Base-by-base conservation (phyloP, 2,113 vertebrate genomes). In the Chloropsis cyanopogon region DNA sequence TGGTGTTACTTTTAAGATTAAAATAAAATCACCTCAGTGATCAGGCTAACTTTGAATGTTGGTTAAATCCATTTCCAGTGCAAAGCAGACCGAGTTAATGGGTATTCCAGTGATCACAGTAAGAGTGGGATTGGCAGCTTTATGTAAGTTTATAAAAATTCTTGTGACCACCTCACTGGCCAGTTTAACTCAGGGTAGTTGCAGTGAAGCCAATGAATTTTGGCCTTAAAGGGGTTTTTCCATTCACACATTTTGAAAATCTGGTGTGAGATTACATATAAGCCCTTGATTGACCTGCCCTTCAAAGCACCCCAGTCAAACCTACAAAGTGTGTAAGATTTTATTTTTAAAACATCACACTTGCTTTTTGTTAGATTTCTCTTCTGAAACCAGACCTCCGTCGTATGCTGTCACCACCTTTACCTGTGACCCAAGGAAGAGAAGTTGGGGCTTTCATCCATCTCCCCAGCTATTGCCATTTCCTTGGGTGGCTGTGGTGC, bases 1-100 rank as follows among this genome's bases (percentile, higher is more conserved):
- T 96, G 75, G 35, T 95, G 91, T 94, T 96, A 54, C 86, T 95
- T 69, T 77, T 82, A 88, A 88, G 85, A 78, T 37, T 56, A 66
- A 90, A 92, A 91, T 59, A 57, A 89, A 87, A 75, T 87, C 56
- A 53, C 49, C 60, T 69, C 54, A 47, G 61, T 65, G 41, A 83
- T 80, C 60, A 81, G 52, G 17, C 52, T 75, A 47, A 90, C 33
- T 96, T 90, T 88, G n/a, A 86, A 80, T 78, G 39, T 63, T 82
- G 77, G 46, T 57, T 89, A 75, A 85, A 86, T 66, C 39, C 12
- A 71, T 75, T 95, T 90, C n/a, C 63, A 90, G 37, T 2, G 9
- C 35, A 92, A 77, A 95, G 39, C 41, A 82, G 68, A 56, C 23
- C 0, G 0, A 95, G n/a, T 59, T 92, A 86, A 92, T 29, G 31